Conservation (phyloP, 2,888 invertebrate species). For the Heliconius erato region DNA sequence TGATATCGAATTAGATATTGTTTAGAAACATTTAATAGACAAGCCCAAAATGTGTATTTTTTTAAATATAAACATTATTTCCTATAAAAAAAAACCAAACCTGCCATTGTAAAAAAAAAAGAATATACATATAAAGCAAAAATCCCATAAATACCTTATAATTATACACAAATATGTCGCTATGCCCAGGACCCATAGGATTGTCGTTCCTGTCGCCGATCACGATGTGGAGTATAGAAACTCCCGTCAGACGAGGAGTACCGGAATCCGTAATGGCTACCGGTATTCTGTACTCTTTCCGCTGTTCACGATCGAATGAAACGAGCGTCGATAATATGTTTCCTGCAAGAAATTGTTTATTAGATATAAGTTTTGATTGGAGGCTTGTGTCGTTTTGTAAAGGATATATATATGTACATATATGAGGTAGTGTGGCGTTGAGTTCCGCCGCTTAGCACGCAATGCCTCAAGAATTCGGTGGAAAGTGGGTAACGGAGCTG, state of each 20-base stretch:
- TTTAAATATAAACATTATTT: too few species aligned
- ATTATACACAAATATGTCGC: slow-evolving; percentile 97
- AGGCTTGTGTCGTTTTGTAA: neutral
- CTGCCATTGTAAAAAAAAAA: neutral
- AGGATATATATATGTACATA: too few species aligned
- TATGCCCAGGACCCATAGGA: slow-evolving; percentile 93
- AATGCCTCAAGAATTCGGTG: too few species aligned
- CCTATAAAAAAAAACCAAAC: too few species aligned
- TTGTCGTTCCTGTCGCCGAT: slow-evolving; percentile 98
- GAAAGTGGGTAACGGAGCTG: too few species aligned
- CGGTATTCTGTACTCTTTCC: slow-evolving; percentile 95
- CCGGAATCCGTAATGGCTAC: slow-evolving; percentile 96
- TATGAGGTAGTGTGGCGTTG: too few species aligned
- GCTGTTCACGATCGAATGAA: slow-evolving; percentile 93
- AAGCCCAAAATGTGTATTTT: too few species aligned
- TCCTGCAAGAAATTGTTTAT: slow-evolving; percentile 63
- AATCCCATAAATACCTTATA: slow-evolving; percentile 88
- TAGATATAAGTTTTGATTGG: slow-evolving; percentile 1
- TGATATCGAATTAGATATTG: too few species aligned
- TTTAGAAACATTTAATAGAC: too few species aligned
- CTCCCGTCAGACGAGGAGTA: slow-evolving; percentile 89
- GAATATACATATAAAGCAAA: neutral
- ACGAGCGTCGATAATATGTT: slow-evolving; percentile 90
- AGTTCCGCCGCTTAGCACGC: too few species aligned
- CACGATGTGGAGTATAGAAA: slow-evolving; percentile 93